These are phyloP conservation scores for Lemur catta DNA, from an alignment of 2,797 vertebrate species.

Conservation along the genomic window DNA sequence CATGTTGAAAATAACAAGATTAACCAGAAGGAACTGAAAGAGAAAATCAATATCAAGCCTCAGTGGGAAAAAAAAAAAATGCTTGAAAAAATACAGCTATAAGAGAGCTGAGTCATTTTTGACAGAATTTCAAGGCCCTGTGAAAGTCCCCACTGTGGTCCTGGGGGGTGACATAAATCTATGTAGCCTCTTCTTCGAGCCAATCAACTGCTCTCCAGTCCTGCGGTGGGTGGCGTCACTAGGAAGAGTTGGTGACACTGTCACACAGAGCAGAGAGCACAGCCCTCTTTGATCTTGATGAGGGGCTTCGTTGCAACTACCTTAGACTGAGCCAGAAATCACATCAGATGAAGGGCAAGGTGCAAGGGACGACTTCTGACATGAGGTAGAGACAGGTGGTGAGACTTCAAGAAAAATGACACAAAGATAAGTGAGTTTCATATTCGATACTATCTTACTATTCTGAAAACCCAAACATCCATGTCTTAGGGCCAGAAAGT, in stretches of 20 bases:
- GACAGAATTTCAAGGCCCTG: background rate
- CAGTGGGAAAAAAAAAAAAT: background rate
- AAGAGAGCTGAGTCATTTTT: slow-evolving; percentile 50
- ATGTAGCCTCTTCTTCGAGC: background rate
- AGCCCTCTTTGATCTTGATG: background rate
- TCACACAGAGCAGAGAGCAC: accelerated
- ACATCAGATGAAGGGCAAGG: background rate
- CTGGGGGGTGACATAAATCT: background rate
- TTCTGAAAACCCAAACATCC: slow-evolving; percentile 62
- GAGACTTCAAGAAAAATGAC: background rate
- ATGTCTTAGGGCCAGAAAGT: background rate
- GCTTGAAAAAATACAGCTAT: background rate
- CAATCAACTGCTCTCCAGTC: background rate
- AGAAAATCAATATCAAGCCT: background rate
- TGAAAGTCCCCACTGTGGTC: background rate
- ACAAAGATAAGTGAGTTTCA: background rate
- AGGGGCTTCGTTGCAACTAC: accelerated
- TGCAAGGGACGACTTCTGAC: accelerated
- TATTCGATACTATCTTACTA: background rate
- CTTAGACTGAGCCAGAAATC: background rate
- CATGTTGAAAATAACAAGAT: background rate
- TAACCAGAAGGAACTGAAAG: slow-evolving; percentile 6
- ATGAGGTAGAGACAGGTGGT: accelerated
- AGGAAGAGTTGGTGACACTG: accelerated
- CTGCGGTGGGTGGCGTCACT: accelerated